phyloP scores from a whole-genome alignment of 2,797 vertebrate species.

The Sandelia bainsii region DNA sequence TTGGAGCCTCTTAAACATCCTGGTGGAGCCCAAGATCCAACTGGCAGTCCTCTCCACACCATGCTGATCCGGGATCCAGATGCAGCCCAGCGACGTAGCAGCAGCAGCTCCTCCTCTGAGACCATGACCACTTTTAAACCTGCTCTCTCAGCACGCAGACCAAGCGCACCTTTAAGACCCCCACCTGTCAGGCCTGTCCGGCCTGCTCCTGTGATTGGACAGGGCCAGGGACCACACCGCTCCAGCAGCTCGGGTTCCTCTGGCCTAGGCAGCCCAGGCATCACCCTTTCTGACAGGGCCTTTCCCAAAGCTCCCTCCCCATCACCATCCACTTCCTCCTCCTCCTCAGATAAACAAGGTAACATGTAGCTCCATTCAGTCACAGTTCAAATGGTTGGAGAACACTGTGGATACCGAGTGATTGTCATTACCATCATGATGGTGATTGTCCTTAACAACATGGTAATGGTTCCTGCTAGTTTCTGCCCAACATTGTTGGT shows the following conservation, averaged over 20 bases:
- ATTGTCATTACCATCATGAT: constrained; percentile 32
- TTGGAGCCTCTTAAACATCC: constrained; percentile 94
- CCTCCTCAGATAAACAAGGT: constrained; percentile 82
- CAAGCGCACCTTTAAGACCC: constrained; percentile 89
- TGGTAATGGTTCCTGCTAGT: constrained; percentile 35
- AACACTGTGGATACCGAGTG: constrained; percentile 37
- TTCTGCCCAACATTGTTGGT: constrained; percentile 35
- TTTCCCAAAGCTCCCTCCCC: constrained; percentile 89
- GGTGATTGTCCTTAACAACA: constrained; percentile 33
- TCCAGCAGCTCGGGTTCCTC: constrained; percentile 95
- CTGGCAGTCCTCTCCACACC: constrained; percentile 93
- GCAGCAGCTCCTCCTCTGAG: constrained; percentile 91
- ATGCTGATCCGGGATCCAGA: constrained; percentile 95
- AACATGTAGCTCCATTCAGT: constrained; percentile 71
- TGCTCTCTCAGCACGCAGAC: constrained; percentile 87
- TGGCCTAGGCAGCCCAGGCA: constrained; percentile 91
- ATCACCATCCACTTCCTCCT: constrained; percentile 79
- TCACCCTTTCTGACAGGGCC: constrained; percentile 92
- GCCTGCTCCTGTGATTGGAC: constrained; percentile 76
- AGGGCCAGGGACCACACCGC: constrained; percentile 84
- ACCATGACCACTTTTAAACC: constrained; percentile 97
- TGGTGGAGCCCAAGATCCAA: constrained; percentile 68
- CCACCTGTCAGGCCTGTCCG: constrained; percentile 89
- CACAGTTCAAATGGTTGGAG: constrained; percentile 25
- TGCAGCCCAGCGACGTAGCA: constrained; percentile 90